These are phyloP conservation scores for Poecile atricapillus DNA, from an alignment of 2,113 vertebrate genomes.

Conservation along the genomic window DNA sequence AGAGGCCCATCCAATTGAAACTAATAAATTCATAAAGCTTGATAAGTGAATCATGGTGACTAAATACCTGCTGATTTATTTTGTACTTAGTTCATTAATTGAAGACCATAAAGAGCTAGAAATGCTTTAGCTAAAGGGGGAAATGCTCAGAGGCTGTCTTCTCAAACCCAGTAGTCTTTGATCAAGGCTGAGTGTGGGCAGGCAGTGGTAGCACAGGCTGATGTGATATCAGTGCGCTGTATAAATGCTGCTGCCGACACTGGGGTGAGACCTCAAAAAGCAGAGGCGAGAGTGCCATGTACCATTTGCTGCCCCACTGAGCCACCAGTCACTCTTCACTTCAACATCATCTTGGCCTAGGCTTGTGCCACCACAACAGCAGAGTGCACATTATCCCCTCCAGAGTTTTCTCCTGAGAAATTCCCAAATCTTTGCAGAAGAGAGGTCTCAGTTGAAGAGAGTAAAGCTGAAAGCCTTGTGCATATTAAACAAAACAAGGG, in stretches of 20 bases:
- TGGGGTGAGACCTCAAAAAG: neutral
- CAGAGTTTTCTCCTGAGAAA: neutral
- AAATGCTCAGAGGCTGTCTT: neutral
- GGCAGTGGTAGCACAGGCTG: accelerated
- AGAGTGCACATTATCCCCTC: neutral
- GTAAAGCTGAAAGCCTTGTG: neutral
- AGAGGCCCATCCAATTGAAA: neutral
- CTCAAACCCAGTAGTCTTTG: neutral
- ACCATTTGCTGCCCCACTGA: neutral
- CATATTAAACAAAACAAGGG: neutral
- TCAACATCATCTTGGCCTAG: neutral
- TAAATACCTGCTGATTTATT: neutral
- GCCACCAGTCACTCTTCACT: neutral
- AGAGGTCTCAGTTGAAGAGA: neutral
- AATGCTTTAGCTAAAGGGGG: neutral
- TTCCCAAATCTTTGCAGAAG: neutral
- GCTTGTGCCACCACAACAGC: neutral
- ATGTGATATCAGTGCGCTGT: accelerated
- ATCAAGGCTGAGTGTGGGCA: neutral
- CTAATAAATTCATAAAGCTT: neutral
- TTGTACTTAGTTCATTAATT: neutral
- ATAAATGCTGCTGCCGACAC: accelerated
- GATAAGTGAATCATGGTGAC: neutral
- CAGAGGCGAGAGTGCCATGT: neutral
- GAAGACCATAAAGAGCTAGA: neutral